Percentiles rank a stretch among this genome's conserved stretches.
Conservation (phyloP, 92 coral and sea anemone species). For the Zoanthus sansibaricus region DNA sequence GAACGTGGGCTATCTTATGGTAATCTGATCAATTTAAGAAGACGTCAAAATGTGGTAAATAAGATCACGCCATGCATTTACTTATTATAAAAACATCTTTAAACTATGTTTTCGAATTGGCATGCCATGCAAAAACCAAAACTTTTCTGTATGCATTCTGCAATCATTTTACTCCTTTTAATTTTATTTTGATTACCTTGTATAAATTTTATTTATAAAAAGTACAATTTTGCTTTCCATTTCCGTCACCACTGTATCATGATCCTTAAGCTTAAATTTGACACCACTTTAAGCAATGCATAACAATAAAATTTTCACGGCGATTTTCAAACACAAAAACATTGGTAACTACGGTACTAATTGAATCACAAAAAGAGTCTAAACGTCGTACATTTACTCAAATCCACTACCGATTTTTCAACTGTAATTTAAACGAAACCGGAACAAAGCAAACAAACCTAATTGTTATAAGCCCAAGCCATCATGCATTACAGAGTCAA, state of each 20-base stretch:
- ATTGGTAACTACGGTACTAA: not conserved
- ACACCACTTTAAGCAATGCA: not conserved
- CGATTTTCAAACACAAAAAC: not conserved
- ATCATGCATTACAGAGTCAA: slow-evolving; percentile 11
- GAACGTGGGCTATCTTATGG: too few species aligned
- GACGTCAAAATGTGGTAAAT: too few species aligned
- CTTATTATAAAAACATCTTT: too few species aligned
- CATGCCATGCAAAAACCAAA: too few species aligned
- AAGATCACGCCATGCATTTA: too few species aligned
- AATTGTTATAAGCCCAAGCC: not conserved
- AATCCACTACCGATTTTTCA: too few species aligned
- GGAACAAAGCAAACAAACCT: not conserved
- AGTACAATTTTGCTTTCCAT: not conserved
- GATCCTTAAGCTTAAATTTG: not conserved
- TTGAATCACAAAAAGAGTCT: not conserved
- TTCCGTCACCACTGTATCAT: not conserved
- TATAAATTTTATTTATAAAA: not conserved
- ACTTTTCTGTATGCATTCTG: too few species aligned
- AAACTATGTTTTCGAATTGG: too few species aligned
- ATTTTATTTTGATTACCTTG: too few species aligned
- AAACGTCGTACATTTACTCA: not conserved
- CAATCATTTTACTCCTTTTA: too few species aligned
- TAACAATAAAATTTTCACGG: not conserved
- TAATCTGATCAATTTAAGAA: too few species aligned
- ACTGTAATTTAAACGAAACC: not conserved